A percentile compares a stretch with the other conserved stretches of the same genome.
phyloP scores from a whole-genome alignment of 1,140 invertebrate genomes.

The Ladona fulva region DNA sequence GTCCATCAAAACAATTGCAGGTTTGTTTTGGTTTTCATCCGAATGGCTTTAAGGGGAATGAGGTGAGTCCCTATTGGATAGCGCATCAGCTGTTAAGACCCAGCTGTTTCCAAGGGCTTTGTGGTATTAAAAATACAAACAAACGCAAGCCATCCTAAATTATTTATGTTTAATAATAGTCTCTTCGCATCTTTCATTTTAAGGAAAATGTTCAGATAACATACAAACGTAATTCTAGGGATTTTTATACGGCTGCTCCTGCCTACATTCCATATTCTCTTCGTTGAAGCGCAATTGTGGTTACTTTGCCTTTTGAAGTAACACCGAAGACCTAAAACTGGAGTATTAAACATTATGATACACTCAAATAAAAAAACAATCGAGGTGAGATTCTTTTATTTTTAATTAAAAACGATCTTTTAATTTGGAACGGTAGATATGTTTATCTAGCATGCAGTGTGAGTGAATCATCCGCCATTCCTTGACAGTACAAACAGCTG shows the following conservation, averaged over 20 bases:
- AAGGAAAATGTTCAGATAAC: not conserved
- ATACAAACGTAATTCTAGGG: not conserved
- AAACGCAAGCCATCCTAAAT: too few species aligned
- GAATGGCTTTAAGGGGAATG: not conserved
- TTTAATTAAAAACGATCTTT: not conserved
- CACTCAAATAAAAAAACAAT: not conserved
- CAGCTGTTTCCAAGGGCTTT: conserved; percentile 7
- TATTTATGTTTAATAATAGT: too few species aligned
- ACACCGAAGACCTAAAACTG: not conserved
- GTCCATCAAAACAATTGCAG: not conserved
- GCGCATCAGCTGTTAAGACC: not conserved
- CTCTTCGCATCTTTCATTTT: too few species aligned
- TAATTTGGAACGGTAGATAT: not conserved
- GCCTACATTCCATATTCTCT: not conserved
- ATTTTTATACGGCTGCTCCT: not conserved
- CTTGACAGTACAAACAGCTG: conserved; percentile 8
- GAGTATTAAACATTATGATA: not conserved
- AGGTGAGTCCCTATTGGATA: conserved; percentile 3
- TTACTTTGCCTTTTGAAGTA: not conserved
- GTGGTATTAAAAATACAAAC: not conserved
- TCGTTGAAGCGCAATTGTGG: not conserved
- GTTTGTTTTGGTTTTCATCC: not conserved
- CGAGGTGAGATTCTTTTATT: not conserved
- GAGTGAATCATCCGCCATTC: not conserved
- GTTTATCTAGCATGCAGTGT: not conserved